Evolutionary conservation across 2,113 vertebrate species (phyloP).

Genomic region (Catharus bicknelli): DNA sequence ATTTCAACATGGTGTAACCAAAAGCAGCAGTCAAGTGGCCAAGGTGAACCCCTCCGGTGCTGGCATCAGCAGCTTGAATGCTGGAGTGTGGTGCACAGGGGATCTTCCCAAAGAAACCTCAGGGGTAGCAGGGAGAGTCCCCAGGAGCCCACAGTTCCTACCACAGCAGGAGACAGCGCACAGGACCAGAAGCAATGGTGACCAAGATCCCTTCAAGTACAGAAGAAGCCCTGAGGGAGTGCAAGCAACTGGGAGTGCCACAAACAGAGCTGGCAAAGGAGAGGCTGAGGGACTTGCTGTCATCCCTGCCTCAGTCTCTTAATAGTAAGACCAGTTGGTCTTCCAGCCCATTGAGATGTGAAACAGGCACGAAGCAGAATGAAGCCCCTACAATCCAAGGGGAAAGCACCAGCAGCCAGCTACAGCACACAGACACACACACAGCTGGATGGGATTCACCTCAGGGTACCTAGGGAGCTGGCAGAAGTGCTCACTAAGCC

Average conservation of each 20-base stretch:
- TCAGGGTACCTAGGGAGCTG: neutral
- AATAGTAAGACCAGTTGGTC: neutral
- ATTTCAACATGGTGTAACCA: neutral
- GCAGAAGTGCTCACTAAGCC: neutral
- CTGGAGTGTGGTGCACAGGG: neutral
- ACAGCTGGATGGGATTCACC: neutral
- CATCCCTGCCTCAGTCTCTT: neutral
- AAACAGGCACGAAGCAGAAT: neutral
- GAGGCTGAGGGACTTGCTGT: neutral
- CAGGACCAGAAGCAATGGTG: neutral
- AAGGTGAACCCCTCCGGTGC: accelerated
- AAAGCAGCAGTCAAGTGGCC: neutral
- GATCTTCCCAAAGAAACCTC: neutral
- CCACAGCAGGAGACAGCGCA: neutral
- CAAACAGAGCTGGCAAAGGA: neutral
- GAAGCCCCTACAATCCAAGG: neutral
- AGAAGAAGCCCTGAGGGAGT: neutral
- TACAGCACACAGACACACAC: neutral
- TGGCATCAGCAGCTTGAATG: neutral
- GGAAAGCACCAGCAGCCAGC: neutral
- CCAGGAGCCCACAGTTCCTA: accelerated
- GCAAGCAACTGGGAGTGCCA: neutral
- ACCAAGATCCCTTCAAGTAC: neutral
- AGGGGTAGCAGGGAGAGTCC: neutral
- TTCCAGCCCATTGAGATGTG: neutral